Conservation (phyloP, 2,888 invertebrate species). For the Rhimphoctona megacephalus region DNA sequence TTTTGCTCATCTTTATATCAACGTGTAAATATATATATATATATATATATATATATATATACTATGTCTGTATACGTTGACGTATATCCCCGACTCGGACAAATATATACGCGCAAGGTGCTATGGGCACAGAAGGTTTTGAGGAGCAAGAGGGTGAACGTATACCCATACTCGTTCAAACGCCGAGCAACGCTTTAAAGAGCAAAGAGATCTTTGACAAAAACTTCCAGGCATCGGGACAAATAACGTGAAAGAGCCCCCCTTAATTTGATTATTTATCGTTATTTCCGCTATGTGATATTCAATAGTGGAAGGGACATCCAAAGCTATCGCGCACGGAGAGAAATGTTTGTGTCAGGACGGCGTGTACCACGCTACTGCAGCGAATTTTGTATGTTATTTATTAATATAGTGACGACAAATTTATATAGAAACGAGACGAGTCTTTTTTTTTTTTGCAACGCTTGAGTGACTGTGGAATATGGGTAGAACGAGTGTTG, state of each 20-base stretch:
- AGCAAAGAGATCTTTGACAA: constrained; percentile 11
- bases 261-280: background rate
- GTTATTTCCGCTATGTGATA: background rate
- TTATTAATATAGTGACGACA: too few species aligned
- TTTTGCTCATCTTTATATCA: constrained; percentile 17
- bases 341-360: too few species aligned
- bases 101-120: constrained; percentile 47
- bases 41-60: too few species aligned
- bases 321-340: too few species aligned
- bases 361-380: too few species aligned
- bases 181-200: constrained; percentile 28
- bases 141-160: constrained; percentile 24
- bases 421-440: too few species aligned
- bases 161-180: background rate
- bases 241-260: too few species aligned
- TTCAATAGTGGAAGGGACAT: background rate
- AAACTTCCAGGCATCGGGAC: constrained; percentile 19
- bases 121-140: background rate
- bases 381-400: too few species aligned
- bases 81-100: constrained; percentile 42
- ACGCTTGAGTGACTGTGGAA: too few species aligned
- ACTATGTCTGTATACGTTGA: constrained; percentile 6
- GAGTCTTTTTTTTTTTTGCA: too few species aligned
- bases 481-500: too few species aligned
- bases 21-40: constrained; percentile 4